phyloP scores from a whole-genome alignment of 2,797 vertebrate genomes.

The Lacerta viridis region DNA sequence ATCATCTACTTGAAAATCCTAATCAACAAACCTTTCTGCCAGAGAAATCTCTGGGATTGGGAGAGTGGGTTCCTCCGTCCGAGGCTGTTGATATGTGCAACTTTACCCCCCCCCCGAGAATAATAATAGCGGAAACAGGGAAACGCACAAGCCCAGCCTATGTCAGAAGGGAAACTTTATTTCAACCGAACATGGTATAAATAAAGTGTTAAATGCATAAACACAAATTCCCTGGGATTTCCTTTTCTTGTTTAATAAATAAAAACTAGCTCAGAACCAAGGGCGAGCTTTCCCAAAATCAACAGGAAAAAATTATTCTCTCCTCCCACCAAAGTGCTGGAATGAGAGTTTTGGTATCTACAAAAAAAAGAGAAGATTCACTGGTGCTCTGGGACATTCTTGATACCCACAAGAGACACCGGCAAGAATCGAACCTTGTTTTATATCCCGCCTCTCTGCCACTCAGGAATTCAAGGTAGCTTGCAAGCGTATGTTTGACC shows the following conservation, averaged over 20 bases:
- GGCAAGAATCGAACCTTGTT: neutral
- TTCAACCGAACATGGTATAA: constrained; percentile 67
- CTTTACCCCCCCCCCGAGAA: neutral
- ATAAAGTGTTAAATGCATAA: constrained; percentile 62
- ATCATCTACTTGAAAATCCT: too few species aligned
- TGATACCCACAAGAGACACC: neutral
- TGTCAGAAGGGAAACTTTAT: constrained; percentile 69
- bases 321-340: neutral
- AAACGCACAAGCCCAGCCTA: neutral
- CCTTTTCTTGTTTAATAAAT: constrained; percentile 8
- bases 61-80: too few species aligned
- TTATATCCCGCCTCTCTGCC: neutral
- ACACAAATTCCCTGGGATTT: constrained; percentile 43
- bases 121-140: neutral
- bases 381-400: neutral
- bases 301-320: constrained; percentile 43
- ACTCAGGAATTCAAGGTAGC: neutral
- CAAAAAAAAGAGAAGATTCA: too few species aligned
- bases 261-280: constrained; percentile 27
- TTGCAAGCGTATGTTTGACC: neutral
- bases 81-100: neutral
- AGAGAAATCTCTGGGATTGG: neutral
- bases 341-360: constrained; percentile 4
- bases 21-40: neutral
- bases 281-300: constrained; percentile 27